Percentiles rank a stretch among this genome's conserved stretches.
These are phyloP conservation scores for Catharus bicknelli DNA, from an alignment of 2,113 vertebrate species.

Conservation along the genomic window DNA sequence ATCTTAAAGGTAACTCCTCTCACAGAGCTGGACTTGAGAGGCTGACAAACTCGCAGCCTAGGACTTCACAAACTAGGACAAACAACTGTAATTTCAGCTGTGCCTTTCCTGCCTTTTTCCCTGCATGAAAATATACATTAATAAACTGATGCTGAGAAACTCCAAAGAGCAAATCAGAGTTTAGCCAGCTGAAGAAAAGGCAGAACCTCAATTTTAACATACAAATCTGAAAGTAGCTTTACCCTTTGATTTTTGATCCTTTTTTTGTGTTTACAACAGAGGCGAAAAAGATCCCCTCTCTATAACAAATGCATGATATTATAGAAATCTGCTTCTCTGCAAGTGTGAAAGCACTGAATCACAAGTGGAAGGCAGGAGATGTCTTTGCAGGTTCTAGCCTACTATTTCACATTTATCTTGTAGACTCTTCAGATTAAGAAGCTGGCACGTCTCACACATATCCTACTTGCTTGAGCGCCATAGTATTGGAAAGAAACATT, in stretches of 20 bases:
- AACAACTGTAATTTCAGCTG: neutral
- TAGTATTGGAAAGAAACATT: neutral
- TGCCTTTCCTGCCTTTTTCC: neutral
- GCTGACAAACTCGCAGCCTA: neutral
- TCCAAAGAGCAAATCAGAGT: neutral
- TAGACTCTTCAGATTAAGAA: constrained; percentile 18
- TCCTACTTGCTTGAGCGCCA: neutral
- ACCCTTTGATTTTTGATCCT: neutral
- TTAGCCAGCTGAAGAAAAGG: neutral
- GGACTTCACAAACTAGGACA: neutral
- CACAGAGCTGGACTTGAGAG: neutral
- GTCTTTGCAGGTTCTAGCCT: neutral
- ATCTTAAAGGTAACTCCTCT: neutral
- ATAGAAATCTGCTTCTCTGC: neutral
- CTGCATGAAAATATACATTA: neutral
- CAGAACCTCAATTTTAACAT: neutral
- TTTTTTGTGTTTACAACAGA: neutral
- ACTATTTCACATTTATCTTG: neutral
- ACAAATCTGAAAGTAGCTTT: neutral
- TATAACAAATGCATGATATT: neutral
- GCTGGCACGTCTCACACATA: neutral
- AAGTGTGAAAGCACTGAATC: neutral
- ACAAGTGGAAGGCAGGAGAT: neutral
- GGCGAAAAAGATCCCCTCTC: neutral
- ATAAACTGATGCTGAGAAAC: neutral